These are phyloP conservation scores for Pachycephala philippinensis DNA, from an alignment of 2,113 vertebrate genomes.

Conservation along the genomic window DNA sequence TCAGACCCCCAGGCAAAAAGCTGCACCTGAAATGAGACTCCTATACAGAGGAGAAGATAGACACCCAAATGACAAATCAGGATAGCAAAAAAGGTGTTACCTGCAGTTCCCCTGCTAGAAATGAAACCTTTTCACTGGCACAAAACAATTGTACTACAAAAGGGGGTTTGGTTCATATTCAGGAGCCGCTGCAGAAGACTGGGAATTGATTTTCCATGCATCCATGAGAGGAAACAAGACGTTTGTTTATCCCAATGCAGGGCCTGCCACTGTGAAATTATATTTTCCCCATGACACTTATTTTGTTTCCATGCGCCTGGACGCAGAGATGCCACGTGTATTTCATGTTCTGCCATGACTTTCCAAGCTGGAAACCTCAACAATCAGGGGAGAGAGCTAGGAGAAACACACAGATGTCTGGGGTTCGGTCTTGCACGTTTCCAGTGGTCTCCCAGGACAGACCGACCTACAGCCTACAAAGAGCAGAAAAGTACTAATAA, in stretches of 20 bases:
- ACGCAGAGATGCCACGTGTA: background rate
- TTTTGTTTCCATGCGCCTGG: background rate
- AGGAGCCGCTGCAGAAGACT: conserved; percentile 1
- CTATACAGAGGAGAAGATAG: background rate
- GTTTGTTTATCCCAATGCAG: conserved; percentile 1
- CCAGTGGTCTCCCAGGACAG: background rate
- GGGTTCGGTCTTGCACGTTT: background rate
- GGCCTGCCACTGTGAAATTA: conserved; percentile 44
- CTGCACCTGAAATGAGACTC: background rate
- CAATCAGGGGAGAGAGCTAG: background rate
- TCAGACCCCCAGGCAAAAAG: background rate
- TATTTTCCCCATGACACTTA: conserved; percentile 49
- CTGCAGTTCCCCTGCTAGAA: background rate
- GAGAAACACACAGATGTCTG: background rate
- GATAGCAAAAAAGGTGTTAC: background rate
- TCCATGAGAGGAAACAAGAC: background rate
- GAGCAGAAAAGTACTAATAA: background rate
- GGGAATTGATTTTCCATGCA: conserved; percentile 58
- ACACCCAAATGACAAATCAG: background rate
- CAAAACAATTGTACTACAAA: background rate
- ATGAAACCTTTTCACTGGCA: background rate
- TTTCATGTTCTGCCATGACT: background rate
- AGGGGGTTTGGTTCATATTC: background rate
- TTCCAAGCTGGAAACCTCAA: conserved; percentile 10
- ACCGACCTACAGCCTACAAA: background rate